Conservation (phyloP, 2,797 vertebrate species). For the Molothrus ater region DNA sequence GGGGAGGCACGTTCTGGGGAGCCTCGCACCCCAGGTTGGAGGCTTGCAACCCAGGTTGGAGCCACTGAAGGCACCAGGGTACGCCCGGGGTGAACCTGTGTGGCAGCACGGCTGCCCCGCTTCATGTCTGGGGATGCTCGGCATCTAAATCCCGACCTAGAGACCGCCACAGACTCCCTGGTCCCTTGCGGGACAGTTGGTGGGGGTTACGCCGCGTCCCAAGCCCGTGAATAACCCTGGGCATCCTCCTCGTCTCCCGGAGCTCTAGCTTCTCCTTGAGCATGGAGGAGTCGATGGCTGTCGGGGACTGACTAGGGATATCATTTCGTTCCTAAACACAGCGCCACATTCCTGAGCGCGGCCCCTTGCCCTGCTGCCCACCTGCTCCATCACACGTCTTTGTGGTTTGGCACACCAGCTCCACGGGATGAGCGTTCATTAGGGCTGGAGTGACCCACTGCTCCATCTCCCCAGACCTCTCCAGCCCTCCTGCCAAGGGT, state of each 20-base stretch:
- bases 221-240: fast-evolving
- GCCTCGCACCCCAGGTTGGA: fast-evolving
- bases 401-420: neutral
- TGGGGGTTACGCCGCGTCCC: neutral
- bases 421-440: fast-evolving
- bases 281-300: neutral
- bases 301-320: too few relatives aligned
- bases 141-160: neutral
- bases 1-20: fast-evolving
- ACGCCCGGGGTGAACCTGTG: fast-evolving
- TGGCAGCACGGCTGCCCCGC: neutral
- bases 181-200: neutral
- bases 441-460: neutral
- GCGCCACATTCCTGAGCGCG: fast-evolving
- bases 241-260: neutral
- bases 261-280: neutral
- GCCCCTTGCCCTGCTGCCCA: neutral
- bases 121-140: fast-evolving
- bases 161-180: neutral
- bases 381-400: neutral
- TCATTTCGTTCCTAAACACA: fast-evolving
- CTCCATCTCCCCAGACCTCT: neutral
- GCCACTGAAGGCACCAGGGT: fast-evolving
- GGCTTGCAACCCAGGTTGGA: neutral
- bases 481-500: too few relatives aligned